These are phyloP conservation scores for Tuberolachnus salignus DNA, from an alignment of 2,888 invertebrate genomes.

Conservation along the genomic window DNA sequence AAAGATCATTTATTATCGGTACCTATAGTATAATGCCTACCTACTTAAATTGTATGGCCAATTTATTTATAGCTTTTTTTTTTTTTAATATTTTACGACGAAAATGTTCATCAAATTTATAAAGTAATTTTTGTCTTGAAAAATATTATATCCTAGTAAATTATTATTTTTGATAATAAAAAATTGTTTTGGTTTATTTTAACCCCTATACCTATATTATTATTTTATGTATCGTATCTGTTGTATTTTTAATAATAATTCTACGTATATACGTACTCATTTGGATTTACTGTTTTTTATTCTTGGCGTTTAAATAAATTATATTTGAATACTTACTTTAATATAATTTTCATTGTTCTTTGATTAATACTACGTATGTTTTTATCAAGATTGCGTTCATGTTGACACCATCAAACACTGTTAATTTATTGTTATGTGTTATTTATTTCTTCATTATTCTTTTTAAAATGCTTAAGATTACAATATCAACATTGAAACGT, in stretches of 20 bases:
- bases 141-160: not conserved
- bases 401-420: not conserved
- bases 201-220: too few relatives aligned
- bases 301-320: not conserved
- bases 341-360: not conserved
- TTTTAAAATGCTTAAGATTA: conserved; percentile 30
- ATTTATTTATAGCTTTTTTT: too few relatives aligned
- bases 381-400: not conserved
- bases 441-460: not conserved
- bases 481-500: conserved; percentile 45
- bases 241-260: too few relatives aligned
- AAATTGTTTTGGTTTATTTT: not conserved
- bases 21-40: too few relatives aligned
- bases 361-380: not conserved
- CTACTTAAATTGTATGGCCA: not conserved
- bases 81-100: not conserved
- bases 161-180: not conserved
- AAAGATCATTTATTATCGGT: not conserved
- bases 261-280: too few relatives aligned
- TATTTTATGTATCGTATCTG: too few relatives aligned
- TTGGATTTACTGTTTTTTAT: not conserved
- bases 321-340: not conserved
- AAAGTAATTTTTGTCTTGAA: not conserved
- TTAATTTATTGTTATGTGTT: not conserved
- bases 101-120: not conserved